phyloP scores from a whole-genome alignment of 2,113 vertebrate species.

The Podiceps cristatus region DNA sequence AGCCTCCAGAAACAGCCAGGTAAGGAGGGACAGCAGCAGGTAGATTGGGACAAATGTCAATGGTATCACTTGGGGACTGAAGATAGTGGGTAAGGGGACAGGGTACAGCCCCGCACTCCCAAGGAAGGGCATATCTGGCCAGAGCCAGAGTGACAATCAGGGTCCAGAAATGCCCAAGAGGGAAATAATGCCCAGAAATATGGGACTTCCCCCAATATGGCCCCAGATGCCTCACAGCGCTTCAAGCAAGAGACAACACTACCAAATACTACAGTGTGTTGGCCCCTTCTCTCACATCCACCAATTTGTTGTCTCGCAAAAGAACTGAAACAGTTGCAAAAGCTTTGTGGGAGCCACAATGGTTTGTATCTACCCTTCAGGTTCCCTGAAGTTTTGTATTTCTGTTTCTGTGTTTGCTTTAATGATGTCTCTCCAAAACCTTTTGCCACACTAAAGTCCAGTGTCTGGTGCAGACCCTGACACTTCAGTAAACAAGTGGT shows the following conservation, averaged over 20 bases:
- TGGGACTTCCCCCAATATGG: fast-evolving
- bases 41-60: neutral
- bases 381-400: neutral
- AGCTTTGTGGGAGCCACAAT: neutral
- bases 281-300: neutral
- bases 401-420: neutral
- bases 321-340: neutral
- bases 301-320: neutral
- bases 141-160: neutral
- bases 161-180: neutral
- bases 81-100: neutral
- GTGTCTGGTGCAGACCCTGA: neutral
- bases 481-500: neutral
- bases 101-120: neutral
- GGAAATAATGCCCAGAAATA: neutral
- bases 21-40: neutral
- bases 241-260: neutral
- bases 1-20: neutral
- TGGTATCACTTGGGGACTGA: too few species aligned
- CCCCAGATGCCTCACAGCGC: neutral
- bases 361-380: neutral
- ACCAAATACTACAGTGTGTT: neutral
- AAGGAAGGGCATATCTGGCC: neutral
- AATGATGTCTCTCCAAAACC: neutral
- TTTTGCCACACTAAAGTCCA: neutral